Conservation (phyloP, 1,140 invertebrate species). For the Colletes latitarsis region DNA sequence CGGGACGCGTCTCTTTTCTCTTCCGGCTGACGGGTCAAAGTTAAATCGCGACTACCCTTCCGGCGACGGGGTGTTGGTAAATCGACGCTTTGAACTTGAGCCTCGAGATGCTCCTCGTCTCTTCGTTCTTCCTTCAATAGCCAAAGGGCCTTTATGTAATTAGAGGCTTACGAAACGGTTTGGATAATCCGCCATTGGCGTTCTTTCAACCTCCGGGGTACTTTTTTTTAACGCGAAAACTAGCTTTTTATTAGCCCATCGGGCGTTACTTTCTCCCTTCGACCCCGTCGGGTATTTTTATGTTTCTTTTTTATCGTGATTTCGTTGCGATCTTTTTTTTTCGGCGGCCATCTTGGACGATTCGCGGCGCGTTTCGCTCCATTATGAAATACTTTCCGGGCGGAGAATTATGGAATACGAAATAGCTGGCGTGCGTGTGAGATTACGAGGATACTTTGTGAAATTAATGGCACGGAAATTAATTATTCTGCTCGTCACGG, state of each 20-base stretch:
- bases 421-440: slow-evolving; percentile 38
- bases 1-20: not conserved
- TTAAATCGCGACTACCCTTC: slow-evolving; percentile 27
- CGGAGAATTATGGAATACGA: slow-evolving; percentile 37
- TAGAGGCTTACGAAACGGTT: slow-evolving; percentile 3
- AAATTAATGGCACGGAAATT: slow-evolving; percentile 46
- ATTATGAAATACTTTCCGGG: slow-evolving; percentile 26
- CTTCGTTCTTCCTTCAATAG: not conserved
- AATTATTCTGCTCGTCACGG: slow-evolving; percentile 34
- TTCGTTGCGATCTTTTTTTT: too few species aligned
- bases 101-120: not conserved
- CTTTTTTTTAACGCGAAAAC: too few species aligned
- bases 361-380: not conserved
- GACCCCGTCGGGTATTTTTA: too few species aligned
- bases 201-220: slow-evolving; percentile 20
- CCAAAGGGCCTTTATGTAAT: slow-evolving; percentile 39
- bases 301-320: too few species aligned
- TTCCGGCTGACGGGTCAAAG: slow-evolving; percentile 47
- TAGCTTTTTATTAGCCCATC: too few species aligned
- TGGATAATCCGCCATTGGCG: slow-evolving; percentile 14
- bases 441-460: slow-evolving; percentile 41
- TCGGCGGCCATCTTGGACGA: too few species aligned
- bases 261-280: too few species aligned
- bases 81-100: slow-evolving; percentile 46
- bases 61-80: slow-evolving; percentile 2